These are phyloP conservation scores for Hypercompe scribonia DNA, from an alignment of 2,888 invertebrate species.

Conservation along the genomic window DNA sequence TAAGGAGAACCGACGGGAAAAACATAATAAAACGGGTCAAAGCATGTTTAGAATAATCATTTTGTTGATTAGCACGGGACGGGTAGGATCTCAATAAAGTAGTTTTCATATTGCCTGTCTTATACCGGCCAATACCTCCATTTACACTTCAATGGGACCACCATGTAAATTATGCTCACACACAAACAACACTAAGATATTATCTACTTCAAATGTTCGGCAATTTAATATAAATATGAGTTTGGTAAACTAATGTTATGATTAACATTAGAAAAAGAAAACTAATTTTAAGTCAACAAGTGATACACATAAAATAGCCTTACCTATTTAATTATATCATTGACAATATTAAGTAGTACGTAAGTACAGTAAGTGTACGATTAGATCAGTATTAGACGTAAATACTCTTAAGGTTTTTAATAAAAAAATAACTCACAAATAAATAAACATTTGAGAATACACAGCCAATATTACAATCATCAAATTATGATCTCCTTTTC, in stretches of 20 bases:
- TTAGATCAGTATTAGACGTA: conserved; percentile 41
- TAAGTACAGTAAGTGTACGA: conserved; percentile 54
- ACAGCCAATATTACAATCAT: conserved; percentile 36
- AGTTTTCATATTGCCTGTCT: conserved; percentile 61
- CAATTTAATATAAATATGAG: conserved; percentile 54
- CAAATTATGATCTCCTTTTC: conserved; percentile 30
- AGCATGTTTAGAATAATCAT: conserved; percentile 99
- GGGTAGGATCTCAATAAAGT: conserved; percentile 64
- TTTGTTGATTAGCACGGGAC: conserved; percentile 93
- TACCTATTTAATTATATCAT: conserved; percentile 42
- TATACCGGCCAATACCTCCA: conserved; percentile 68
- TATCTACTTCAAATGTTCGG: conserved; percentile 48
- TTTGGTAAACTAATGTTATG: conserved; percentile 56
- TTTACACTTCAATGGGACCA: conserved; percentile 79
- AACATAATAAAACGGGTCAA: conserved; percentile 99
- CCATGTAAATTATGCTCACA: conserved; percentile 61
- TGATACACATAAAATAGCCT: conserved; percentile 40
- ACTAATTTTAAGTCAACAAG: conserved; percentile 53
- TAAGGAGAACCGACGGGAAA: conserved; percentile 99
- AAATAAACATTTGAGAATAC: conserved; percentile 36
- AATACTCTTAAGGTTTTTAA: conserved; percentile 15
- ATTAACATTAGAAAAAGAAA: conserved; percentile 45
- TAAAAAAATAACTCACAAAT: no score
- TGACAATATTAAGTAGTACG: conserved; percentile 55
- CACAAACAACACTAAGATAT: conserved; percentile 50